Conservation (phyloP, 2,113 vertebrate species). For the Thermophis baileyi region DNA sequence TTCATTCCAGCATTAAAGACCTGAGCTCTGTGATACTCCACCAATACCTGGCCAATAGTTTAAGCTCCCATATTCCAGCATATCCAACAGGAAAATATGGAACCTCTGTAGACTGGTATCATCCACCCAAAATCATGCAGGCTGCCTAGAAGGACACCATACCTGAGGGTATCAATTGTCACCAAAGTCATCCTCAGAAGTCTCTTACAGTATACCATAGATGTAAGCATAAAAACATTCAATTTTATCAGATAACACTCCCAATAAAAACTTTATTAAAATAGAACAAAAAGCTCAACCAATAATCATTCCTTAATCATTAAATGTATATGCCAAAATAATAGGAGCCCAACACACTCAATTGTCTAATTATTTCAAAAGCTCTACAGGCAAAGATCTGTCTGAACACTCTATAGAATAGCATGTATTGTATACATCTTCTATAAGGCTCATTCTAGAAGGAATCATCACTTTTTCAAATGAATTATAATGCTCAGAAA, state of each 20-base stretch:
- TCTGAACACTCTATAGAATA: neutral
- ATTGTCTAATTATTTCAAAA: neutral
- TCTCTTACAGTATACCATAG: neutral
- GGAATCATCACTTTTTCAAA: neutral
- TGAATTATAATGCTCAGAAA: neutral
- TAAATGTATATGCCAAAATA: neutral
- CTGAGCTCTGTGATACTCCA: neutral
- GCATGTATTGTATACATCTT: neutral
- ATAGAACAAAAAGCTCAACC: neutral
- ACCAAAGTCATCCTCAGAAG: neutral
- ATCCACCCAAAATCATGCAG: neutral
- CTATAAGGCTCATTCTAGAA: neutral
- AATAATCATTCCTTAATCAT: neutral
- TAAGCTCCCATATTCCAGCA: neutral
- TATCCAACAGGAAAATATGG: neutral
- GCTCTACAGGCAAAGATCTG: neutral
- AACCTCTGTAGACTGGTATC: neutral
- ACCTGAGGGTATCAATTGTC: neutral
- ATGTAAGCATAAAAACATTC: neutral
- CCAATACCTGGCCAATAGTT: neutral
- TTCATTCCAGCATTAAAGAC: neutral
- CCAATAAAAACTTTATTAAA: neutral
- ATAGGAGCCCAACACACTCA: neutral
- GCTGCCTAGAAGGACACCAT: neutral
- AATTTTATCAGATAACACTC: neutral